These are phyloP conservation scores for Venturia canescens DNA, from an alignment of 1,140 invertebrate genomes.

Conservation along the genomic window DNA sequence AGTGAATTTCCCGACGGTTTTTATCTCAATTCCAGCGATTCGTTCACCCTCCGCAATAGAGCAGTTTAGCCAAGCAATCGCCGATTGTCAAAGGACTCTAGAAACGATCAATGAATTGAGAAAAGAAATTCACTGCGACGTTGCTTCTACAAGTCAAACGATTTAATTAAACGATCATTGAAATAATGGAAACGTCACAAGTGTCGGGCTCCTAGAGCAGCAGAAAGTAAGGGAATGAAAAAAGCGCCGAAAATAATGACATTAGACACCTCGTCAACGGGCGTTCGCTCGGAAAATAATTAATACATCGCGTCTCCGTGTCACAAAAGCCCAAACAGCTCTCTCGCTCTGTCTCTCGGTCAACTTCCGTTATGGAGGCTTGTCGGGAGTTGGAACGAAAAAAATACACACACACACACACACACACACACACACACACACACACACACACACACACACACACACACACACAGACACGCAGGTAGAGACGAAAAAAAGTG, in stretches of 20 bases:
- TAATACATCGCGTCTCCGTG: conserved; percentile 1
- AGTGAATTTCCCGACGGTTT: too few species aligned
- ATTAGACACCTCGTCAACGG: conserved; percentile 5
- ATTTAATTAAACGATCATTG: too few species aligned
- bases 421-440: not conserved
- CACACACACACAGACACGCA: not conserved
- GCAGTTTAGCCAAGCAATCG: too few species aligned
- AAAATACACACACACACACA: not conserved
- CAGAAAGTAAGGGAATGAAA: not conserved
- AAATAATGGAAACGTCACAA: too few species aligned
- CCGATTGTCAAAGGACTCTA: too few species aligned
- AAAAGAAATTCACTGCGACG: too few species aligned
- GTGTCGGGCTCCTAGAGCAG: too few species aligned
- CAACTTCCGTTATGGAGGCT: not conserved
- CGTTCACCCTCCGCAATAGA: too few species aligned
- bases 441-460: not conserved
- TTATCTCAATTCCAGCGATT: too few species aligned
- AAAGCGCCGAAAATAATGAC: not conserved
- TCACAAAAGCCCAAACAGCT: not conserved
- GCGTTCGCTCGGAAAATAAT: not conserved
- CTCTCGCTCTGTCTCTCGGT: not conserved
- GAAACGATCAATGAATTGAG: too few species aligned
- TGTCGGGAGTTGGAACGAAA: not conserved
- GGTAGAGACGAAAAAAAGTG: too few species aligned
- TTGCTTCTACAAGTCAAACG: too few species aligned